Evolutionary conservation across 2,113 vertebrate species (phyloP), one percentile per base, ranked within the genome.

Genomic region (Pandion haliaetus): DNA sequence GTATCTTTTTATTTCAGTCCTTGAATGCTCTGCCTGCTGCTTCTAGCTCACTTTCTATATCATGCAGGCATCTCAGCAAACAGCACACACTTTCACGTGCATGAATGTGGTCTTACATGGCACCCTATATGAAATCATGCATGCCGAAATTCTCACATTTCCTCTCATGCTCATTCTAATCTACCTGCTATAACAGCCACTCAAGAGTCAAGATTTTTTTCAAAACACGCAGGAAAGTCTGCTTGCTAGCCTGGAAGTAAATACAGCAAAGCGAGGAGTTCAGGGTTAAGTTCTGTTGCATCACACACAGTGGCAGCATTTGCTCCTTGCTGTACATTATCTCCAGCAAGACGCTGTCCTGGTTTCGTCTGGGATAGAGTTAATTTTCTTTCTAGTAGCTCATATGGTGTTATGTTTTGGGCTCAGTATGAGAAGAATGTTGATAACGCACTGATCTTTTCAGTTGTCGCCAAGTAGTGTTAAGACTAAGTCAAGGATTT

Each of bases 81-180:
- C 77, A 79, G 70, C 29, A 90, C 55, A 71, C 49, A 40, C 85
- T 96, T 97, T 85, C 67, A 82, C 14, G 17, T 83, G 78, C 81
- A 82, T 2, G 69, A 96, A 94, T 34, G 62, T 63, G 49, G 83
- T 73, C 79, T 96, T 91, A 94, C 65, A 70, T 50, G 73, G 77
- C 69, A 81, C 72, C 74, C 62, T 57, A 4, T 38, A 95, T 31
- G 70, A 96, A 97, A 97, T 96, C 77, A 97, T 54, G 57, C 90
- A 59, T 74, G 52, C 61, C 32, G 14, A 91, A 91, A 95, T 86
- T 86, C 63, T 62, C 80, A 88, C 78, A 21, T 91, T 95, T 94
- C 86, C 50, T 90, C 66, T 94, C 66, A 29, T 52, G 44, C 16
- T 82, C 70, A 16, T 90, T 93, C 88, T 87, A 82, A 86, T 83